A percentile compares a stretch with the other conserved stretches of the same genome.
Conservation (phyloP, 2,797 vertebrate genomes). For the Loris lydekkerianus region DNA sequence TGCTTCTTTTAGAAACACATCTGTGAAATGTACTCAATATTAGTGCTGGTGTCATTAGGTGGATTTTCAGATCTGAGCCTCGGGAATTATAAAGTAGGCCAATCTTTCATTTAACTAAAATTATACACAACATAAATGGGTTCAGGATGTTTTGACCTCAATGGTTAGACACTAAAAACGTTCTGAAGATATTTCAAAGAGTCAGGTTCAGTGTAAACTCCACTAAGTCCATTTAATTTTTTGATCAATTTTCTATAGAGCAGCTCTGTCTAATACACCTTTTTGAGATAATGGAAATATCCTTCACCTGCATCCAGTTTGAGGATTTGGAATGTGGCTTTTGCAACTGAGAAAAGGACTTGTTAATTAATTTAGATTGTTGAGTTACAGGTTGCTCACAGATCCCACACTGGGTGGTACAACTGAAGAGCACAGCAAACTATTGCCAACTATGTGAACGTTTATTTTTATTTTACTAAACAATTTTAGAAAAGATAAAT, state of each 20-base stretch:
- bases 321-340: background rate
- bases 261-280: background rate
- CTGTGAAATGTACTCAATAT: background rate
- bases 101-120: background rate
- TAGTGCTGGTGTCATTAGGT: background rate
- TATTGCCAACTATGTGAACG: background rate
- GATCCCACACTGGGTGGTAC: background rate
- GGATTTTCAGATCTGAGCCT: background rate
- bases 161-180: background rate
- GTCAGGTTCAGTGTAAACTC: background rate
- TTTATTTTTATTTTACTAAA: slow-evolving; percentile 41
- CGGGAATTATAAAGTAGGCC: background rate
- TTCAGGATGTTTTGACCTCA: background rate
- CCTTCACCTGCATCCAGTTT: background rate
- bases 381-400: background rate
- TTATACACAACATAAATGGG: background rate
- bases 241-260: background rate
- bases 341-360: background rate
- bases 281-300: background rate
- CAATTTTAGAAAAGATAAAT: background rate
- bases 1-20: background rate
- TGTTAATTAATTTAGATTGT: background rate
- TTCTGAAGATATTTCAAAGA: background rate
- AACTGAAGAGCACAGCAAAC: background rate
- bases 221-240: background rate